Evolutionary conservation across 2,888 invertebrate species (phyloP).

Genomic region (Serrognathus titanus): DNA sequence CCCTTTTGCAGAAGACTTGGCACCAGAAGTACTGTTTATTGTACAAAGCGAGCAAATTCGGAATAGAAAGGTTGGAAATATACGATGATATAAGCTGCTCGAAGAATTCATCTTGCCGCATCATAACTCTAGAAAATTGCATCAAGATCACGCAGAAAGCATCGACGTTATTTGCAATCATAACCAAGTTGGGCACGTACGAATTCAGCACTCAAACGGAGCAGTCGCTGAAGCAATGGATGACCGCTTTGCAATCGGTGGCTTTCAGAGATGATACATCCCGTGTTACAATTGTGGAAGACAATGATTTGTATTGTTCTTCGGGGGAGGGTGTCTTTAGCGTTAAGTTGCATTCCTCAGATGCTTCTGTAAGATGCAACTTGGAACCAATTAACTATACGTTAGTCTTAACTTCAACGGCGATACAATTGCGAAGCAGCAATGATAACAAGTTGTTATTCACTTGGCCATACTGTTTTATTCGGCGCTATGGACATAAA

Average conservation of each 20-base stretch:
- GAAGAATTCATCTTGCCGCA: conserved; percentile 62
- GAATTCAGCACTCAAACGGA: conserved; percentile 66
- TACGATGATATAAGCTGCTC: conserved; percentile 67
- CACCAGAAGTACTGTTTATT: conserved; percentile 74
- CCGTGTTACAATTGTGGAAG: conserved; percentile 68
- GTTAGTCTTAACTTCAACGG: conserved; percentile 69
- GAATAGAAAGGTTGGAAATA: conserved; percentile 80
- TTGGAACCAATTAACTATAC: conserved; percentile 70
- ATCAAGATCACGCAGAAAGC: conserved; percentile 72
- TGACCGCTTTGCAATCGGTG: conserved; percentile 73
- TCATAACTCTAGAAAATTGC: conserved; percentile 82
- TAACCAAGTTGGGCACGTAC: conserved; percentile 65
- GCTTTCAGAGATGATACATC: conserved; percentile 71
- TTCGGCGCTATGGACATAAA: conserved; percentile 80
- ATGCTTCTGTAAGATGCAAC: conserved; percentile 74
- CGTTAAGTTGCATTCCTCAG: conserved; percentile 73
- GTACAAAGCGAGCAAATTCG: conserved; percentile 79
- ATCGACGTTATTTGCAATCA: conserved; percentile 62
- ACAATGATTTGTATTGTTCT: conserved; percentile 84
- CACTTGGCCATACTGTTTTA: conserved; percentile 82
- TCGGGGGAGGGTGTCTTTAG: conserved; percentile 76
- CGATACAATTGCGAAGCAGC: conserved; percentile 69
- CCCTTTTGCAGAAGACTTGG: conserved; percentile 73
- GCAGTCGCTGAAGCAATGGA: conserved; percentile 72
- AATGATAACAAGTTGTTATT: conserved; percentile 64